Evolutionary conservation across 2,113 vertebrate genomes (phyloP).

Genomic region (Sander vitreus): DNA sequence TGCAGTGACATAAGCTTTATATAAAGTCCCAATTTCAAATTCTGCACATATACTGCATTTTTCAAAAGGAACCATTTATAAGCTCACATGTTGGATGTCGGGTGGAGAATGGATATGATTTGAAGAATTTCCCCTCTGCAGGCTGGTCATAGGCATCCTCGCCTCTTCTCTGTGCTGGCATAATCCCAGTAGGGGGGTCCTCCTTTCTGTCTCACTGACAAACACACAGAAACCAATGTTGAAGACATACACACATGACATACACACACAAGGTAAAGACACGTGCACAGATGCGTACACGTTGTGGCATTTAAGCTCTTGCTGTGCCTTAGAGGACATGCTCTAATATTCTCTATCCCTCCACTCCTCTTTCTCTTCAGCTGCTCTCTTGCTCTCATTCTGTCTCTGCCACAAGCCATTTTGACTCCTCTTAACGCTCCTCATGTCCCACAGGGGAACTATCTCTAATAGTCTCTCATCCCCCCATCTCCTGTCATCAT

Average conservation of each 20-base stretch:
- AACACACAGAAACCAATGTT: slow-evolving; percentile 20
- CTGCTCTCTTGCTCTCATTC: slow-evolving; percentile 59
- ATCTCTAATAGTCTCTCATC: slow-evolving; percentile 69
- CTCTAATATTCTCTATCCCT: slow-evolving; percentile 71
- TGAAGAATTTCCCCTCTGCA: slow-evolving; percentile 59
- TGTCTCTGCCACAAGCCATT: slow-evolving; percentile 72
- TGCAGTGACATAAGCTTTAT: slow-evolving; percentile 43
- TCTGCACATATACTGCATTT: slow-evolving; percentile 16
- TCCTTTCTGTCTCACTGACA: slow-evolving; percentile 43
- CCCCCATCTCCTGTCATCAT: slow-evolving; percentile 65
- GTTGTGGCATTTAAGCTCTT: slow-evolving; percentile 75
- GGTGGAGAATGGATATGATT: slow-evolving; percentile 36
- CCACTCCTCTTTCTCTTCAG: slow-evolving; percentile 54
- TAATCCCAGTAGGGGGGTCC: slow-evolving; percentile 63
- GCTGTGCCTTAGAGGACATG: slow-evolving; percentile 76
- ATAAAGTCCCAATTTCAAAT: slow-evolving; percentile 17
- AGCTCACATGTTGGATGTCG: slow-evolving; percentile 12
- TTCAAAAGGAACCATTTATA: slow-evolving; percentile 28
- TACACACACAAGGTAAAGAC: slow-evolving; percentile 12
- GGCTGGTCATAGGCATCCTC: slow-evolving; percentile 71
- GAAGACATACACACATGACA: slow-evolving; percentile 29
- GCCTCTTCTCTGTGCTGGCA: slow-evolving; percentile 64
- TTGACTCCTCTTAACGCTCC: slow-evolving; percentile 67
- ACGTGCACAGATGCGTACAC: slow-evolving; percentile 40
- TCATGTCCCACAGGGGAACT: slow-evolving; percentile 50